phyloP scores from a whole-genome alignment of 2,113 vertebrate species.

The Triplophysa siluroides region DNA sequence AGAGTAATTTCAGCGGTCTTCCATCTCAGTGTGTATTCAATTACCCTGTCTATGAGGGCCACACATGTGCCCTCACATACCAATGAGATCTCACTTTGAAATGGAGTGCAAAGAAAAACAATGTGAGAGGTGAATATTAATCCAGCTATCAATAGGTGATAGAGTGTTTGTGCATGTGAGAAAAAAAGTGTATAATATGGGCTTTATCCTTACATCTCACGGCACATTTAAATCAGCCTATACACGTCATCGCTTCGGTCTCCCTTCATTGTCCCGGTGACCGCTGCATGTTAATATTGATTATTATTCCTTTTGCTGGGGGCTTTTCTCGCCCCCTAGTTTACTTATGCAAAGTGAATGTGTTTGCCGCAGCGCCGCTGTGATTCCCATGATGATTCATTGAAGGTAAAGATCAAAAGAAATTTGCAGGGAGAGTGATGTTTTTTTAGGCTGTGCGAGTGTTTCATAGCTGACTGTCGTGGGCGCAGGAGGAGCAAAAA shows the following conservation, averaged over 20 bases:
- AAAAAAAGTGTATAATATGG: slow-evolving; percentile 13
- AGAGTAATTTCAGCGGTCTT: slow-evolving; percentile 22
- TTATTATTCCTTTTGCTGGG: neutral
- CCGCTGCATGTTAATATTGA: slow-evolving; percentile 14
- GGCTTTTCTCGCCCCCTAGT: neutral
- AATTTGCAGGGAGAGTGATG: neutral
- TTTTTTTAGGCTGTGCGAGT: neutral
- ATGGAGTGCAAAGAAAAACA: slow-evolving; percentile 4
- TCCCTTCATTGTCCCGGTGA: slow-evolving; percentile 17
- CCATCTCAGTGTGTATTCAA: slow-evolving; percentile 29
- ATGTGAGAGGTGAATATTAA: slow-evolving; percentile 15
- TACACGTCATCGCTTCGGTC: slow-evolving; percentile 16
- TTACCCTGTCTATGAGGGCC: slow-evolving; percentile 34
- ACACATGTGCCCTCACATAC: slow-evolving; percentile 17
- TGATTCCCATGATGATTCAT: neutral
- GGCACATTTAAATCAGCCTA: slow-evolving; percentile 29
- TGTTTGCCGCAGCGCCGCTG: neutral
- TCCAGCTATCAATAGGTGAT: neutral
- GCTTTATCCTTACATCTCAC: slow-evolving; percentile 32
- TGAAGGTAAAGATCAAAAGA: neutral
- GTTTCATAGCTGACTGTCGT: slow-evolving; percentile 40
- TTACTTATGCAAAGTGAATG: neutral
- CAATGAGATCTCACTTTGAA: slow-evolving; percentile 10
- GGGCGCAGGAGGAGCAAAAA: slow-evolving; percentile 59
- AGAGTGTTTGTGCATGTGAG: neutral